Evolutionary conservation across 2,888 invertebrate genomes (phyloP).

Genomic region (Physocephala rufipes): DNA sequence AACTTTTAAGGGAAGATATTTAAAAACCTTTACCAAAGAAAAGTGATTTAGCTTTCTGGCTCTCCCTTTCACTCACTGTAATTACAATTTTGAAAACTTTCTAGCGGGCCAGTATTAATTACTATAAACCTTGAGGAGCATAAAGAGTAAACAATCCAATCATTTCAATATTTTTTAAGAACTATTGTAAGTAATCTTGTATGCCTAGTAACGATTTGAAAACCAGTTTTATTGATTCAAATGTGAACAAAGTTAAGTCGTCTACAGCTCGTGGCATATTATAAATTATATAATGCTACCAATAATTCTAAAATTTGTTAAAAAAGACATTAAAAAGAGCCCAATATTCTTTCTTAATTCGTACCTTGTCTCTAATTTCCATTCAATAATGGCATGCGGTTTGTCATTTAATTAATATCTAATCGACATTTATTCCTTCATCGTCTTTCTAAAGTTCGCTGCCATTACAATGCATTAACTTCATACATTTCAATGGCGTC

Average conservation of each 20-base stretch:
- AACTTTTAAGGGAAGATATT: no score
- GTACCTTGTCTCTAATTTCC: slow-evolving; percentile 59
- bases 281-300: no score
- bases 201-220: background rate
- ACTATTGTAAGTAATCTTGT: background rate
- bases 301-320: background rate
- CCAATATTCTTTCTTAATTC: slow-evolving; percentile 50
- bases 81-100: no score
- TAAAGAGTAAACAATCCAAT: no score
- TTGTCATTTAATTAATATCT: background rate
- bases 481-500: slow-evolving; percentile 27
- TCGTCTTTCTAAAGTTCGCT: background rate
- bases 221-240: no score
- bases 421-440: background rate
- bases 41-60: no score
- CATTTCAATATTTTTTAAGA: background rate
- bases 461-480: slow-evolving; percentile 15
- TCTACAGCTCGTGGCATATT: no score
- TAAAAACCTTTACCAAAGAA: no score
- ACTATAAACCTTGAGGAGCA: no score
- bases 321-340: background rate
- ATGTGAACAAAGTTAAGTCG: no score
- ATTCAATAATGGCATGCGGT: slow-evolving; percentile 21
- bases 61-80: no score
- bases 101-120: no score